phyloP scores from a whole-genome alignment of 1,140 invertebrate species.

The Manduca sexta region DNA sequence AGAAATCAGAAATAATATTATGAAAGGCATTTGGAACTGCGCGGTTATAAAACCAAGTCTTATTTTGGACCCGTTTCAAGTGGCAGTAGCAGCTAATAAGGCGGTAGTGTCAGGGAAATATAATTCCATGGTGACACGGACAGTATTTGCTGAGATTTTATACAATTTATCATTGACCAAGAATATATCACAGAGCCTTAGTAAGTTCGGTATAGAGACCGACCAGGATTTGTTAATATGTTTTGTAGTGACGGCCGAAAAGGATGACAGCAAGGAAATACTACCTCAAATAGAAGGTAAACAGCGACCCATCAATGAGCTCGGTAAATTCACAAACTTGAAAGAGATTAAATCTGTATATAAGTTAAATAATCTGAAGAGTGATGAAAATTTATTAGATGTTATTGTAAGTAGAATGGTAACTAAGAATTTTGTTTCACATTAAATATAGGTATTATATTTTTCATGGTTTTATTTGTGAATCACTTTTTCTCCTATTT shows the following conservation, averaged over 20 bases:
- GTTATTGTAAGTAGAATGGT: conserved; percentile 77
- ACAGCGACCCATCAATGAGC: conserved; percentile 50
- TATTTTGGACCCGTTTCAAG: conserved; percentile 79
- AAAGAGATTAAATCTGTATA: conserved; percentile 74
- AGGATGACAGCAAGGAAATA: conserved; percentile 48
- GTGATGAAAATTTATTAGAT: conserved; percentile 70
- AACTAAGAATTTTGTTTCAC: conserved; percentile 64
- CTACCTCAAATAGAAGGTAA: conserved; percentile 71
- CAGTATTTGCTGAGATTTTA: conserved; percentile 78
- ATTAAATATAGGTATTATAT: conserved; percentile 19
- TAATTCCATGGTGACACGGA: conserved; percentile 75
- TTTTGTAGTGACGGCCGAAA: conserved; percentile 60
- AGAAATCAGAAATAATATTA: conserved; percentile 72
- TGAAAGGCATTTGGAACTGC: conserved; percentile 74
- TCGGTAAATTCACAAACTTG: conserved; percentile 62
- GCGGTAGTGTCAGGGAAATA: conserved; percentile 73
- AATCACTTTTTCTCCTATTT: too few species aligned
- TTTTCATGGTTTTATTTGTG: neutral
- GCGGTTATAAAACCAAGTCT: conserved; percentile 77
- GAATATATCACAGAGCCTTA: conserved; percentile 79
- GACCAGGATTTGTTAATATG: conserved; percentile 75
- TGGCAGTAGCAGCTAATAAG: conserved; percentile 79
- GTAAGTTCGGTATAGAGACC: conserved; percentile 77
- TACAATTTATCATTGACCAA: conserved; percentile 80
- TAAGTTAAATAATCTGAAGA: conserved; percentile 71